Base-by-base conservation (phyloP, 1,140 invertebrate species). In the Solenopsis invicta region DNA sequence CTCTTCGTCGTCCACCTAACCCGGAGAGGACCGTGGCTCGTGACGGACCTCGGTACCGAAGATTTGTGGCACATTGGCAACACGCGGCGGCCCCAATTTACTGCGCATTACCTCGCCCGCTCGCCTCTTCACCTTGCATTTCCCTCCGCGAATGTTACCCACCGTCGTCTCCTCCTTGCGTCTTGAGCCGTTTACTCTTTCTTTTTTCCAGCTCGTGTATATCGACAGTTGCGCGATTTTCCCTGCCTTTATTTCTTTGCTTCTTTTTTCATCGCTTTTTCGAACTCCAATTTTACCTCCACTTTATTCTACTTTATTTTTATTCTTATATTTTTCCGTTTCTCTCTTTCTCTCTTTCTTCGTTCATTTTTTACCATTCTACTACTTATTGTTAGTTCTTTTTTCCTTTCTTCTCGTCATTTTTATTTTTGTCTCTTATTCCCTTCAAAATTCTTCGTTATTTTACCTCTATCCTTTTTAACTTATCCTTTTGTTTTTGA, bases 81-180 rank as follows among this genome's bases (percentile, higher is more conserved):
- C 91, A 92, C 90, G 82, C 88, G 91, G 90, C 86, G 81, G 90
- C 54, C 87, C 84, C 88, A 91, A 92, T 92, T 92, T 92, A 92
- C 90, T 78, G 91, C 86, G 87, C 91, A 91, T 92, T 91, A 92
- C 90, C 78, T 69, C 71, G 75, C 41, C 67, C 76, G 50, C 21
- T 54, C 88, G 85, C 72, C 86, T 54, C 76, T 48, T 61, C 45
- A 37, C 41, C 82, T 41, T 56, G 29, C 72, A 24, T 62, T 87
- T 77, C 48, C 78, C 29, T 62, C 74, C 59, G 34, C 21, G 41
- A 3, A 18, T 18, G 29, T 87, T 78, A 91, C 89, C 84, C 75
- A 80, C 78, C 80, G 48, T 88, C 87, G 87, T 88, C 87, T 74
- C 34, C 37, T 56, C 62, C 87, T 88, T 87, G 76, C 88, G 85